Evolutionary conservation across 2,888 invertebrate genomes (phyloP), one percentile per base, ranked within the genome.

Genomic region (Fragum sueziense): DNA sequence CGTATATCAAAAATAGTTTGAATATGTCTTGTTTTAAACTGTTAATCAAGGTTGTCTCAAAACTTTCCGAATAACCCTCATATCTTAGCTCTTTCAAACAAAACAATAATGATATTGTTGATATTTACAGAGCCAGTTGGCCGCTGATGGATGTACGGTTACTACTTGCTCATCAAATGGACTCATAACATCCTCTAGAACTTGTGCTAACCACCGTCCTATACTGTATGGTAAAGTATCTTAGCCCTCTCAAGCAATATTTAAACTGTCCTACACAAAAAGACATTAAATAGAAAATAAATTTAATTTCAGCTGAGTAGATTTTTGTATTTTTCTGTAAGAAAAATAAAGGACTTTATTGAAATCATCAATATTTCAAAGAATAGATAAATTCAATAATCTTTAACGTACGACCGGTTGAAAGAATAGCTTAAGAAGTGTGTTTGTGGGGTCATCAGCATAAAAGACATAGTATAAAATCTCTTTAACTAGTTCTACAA

Each of bases 91-190:
- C 2, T 11, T n/a, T 25, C 25, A 11, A 2, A 11, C 2, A n/a
- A 25, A 57, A 2, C 17, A 2, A 17, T 22, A n/a, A 1, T 14
- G 2, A 57, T n/a, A 22, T 2, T 25, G 2, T 57, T 17, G 11
- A 57, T 57, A 57, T 57, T 57, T 57, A 11, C 25, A 22, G 2
- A 25, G 57, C 11, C 22, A 17, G 14, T 2, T 1, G 57, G 34
- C 33, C n/a, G 14, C 62, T 20, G 62, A 62, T 62, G 62, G 62
- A 14, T 62, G 62, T 29, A 62, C 62, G 11, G 20, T 17, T 20
- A 34, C 14, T n/a, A 62, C 62, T 4, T 62, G 62, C 29, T n/a
- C 62, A 33, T 20, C 29, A 6, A 29, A 17, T 9, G 62, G 62
- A 29, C 20, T 33, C 0, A n/a, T 62, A 2, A 33, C 62, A 17